Evolutionary conservation across 2,797 vertebrate genomes (phyloP).

Genomic region (Meda fulgida): DNA sequence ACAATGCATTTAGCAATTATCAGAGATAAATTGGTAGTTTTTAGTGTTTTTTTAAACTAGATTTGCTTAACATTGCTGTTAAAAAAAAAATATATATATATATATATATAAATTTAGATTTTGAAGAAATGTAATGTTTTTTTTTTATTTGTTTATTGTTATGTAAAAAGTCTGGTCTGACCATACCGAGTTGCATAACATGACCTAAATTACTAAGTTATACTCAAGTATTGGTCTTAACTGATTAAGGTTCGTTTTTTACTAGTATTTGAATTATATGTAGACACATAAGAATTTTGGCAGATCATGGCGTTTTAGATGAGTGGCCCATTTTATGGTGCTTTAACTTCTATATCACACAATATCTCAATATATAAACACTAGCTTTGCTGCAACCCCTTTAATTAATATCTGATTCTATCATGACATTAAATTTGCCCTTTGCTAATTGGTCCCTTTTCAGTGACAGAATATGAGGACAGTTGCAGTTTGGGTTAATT

Average conservation of each 20-base stretch:
- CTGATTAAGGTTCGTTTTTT: background rate
- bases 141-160: background rate
- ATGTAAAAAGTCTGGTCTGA: background rate
- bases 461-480: conserved; percentile 27
- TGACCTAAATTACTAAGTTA: background rate
- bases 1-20: background rate
- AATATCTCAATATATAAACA: background rate
- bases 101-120: too few relatives aligned
- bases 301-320: background rate
- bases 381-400: background rate
- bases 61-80: background rate
- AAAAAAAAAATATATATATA: background rate
- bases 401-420: conserved; percentile 44
- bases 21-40: background rate
- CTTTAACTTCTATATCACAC: background rate
- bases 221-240: background rate
- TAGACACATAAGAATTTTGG: background rate
- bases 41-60: background rate
- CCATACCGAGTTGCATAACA: background rate
- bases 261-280: background rate
- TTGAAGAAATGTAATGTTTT: too few relatives aligned
- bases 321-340: background rate
- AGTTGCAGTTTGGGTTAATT: conserved; percentile 44
- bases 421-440: conserved; percentile 44
- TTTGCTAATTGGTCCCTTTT: conserved; percentile 50